Evolutionary conservation across 2,888 invertebrate species (phyloP).

Genomic region (Abrostola tripartita): DNA sequence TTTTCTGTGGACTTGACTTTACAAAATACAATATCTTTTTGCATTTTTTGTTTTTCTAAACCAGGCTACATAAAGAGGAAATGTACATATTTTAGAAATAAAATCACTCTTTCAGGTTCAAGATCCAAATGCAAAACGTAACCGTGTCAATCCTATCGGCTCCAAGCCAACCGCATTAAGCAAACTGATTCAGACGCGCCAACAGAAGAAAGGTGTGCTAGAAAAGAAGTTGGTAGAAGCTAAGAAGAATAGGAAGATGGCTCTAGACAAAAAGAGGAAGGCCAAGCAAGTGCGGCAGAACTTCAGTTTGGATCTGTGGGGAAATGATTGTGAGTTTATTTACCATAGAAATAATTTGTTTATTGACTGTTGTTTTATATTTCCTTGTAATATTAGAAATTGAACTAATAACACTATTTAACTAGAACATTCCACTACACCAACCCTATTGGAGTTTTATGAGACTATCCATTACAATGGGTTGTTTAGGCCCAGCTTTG

Average conservation of each 20-base stretch:
- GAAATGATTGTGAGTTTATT: slow-evolving; percentile 82
- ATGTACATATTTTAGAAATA: no score
- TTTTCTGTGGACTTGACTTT: no score
- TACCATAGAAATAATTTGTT: slow-evolving; percentile 20
- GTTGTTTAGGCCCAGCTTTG: no score
- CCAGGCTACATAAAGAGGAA: no score
- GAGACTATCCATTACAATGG: no score
- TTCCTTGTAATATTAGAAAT: no score
- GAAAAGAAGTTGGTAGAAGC: slow-evolving; percentile 85
- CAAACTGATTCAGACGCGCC: slow-evolving; percentile 81
- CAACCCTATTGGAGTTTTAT: no score
- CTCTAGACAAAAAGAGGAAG: slow-evolving; percentile 75
- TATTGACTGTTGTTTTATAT: background rate
- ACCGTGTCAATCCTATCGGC: slow-evolving; percentile 77
- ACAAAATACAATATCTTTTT: no score
- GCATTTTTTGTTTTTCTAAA: no score
- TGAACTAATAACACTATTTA: no score
- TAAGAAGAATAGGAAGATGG: slow-evolving; percentile 80
- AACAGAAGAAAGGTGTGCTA: slow-evolving; percentile 82
- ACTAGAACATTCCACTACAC: no score
- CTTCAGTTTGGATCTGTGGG: slow-evolving; percentile 91
- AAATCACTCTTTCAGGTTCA: slow-evolving; percentile 82
- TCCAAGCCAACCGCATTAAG: slow-evolving; percentile 79
- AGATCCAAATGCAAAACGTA: slow-evolving; percentile 90
- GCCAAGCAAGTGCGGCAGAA: slow-evolving; percentile 82